Evolutionary conservation across 2,797 vertebrate genomes (phyloP).

Genomic region (Eulemur rubriventer): DNA sequence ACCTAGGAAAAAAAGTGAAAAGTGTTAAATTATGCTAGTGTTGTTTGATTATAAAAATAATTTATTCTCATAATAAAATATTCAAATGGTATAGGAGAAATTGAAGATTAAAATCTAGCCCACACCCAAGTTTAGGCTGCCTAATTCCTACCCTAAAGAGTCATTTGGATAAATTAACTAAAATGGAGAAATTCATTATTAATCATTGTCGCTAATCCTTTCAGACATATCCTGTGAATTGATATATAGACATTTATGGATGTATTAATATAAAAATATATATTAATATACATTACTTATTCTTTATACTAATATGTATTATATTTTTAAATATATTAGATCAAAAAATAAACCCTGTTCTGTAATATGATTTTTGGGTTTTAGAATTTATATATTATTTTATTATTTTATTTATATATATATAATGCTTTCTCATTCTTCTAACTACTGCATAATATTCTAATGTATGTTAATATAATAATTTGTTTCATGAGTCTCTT

Average conservation of each 20-base stretch:
- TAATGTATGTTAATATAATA: neutral
- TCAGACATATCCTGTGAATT: neutral
- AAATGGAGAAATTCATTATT: neutral
- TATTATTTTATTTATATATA: neutral
- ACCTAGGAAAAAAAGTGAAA: neutral
- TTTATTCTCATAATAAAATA: neutral
- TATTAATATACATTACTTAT: neutral
- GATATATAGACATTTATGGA: neutral
- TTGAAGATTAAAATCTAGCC: neutral
- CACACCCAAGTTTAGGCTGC: neutral
- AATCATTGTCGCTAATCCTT: neutral
- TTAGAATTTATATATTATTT: neutral
- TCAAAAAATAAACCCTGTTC: neutral
- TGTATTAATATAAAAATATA: neutral
- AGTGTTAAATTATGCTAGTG: neutral
- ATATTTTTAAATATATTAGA: neutral
- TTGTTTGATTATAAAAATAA: neutral
- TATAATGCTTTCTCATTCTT: neutral
- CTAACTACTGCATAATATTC: neutral
- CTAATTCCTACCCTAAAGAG: neutral
- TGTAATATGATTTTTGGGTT: neutral
- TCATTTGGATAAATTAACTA: neutral
- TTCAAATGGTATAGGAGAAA: neutral
- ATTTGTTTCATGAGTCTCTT: neutral
- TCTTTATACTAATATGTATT: neutral